phyloP scores from a whole-genome alignment of 2,797 vertebrate species.

The Labroides dimidiatus region DNA sequence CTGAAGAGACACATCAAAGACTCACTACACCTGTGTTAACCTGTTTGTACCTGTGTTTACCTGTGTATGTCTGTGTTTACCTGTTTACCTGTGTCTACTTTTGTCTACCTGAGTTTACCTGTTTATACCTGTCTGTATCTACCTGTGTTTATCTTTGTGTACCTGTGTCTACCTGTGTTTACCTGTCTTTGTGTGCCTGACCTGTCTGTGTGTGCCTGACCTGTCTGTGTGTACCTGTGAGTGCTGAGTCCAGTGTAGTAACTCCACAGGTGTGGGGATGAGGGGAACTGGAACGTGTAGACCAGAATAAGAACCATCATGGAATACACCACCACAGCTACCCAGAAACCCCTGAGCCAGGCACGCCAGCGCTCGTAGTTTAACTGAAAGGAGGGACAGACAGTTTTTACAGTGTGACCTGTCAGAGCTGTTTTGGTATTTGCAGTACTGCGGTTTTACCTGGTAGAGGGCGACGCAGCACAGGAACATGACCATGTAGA shows the following conservation, averaged over 20 bases:
- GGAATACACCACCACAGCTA: conserved; percentile 95
- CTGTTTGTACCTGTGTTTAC: neutral
- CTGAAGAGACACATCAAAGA: conserved; percentile 71
- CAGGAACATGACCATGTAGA: conserved; percentile 97
- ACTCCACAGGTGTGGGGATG: conserved; percentile 91
- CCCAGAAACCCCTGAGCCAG: conserved; percentile 96
- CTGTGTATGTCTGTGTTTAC: neutral
- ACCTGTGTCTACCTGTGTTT: neutral
- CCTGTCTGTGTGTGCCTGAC: too few relatives aligned
- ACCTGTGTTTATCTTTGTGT: too few relatives aligned
- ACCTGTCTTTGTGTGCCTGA: neutral
- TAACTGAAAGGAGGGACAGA: conserved; percentile 78
- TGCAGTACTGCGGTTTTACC: conserved; percentile 74
- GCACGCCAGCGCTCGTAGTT: conserved; percentile 95
- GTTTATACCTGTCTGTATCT: neutral
- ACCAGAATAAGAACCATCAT: conserved; percentile 96
- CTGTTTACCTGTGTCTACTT: neutral
- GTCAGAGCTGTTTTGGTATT: too few relatives aligned
- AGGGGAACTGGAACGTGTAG: conserved; percentile 96
- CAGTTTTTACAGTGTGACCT: too few relatives aligned
- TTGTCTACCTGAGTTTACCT: neutral
- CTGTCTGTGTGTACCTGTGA: neutral
- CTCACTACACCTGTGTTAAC: neutral
- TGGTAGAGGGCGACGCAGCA: conserved; percentile 96
- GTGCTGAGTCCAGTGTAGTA: conserved; percentile 89